phyloP scores from a whole-genome alignment of 2,113 vertebrate species.

The Ahaetulla prasina region DNA sequence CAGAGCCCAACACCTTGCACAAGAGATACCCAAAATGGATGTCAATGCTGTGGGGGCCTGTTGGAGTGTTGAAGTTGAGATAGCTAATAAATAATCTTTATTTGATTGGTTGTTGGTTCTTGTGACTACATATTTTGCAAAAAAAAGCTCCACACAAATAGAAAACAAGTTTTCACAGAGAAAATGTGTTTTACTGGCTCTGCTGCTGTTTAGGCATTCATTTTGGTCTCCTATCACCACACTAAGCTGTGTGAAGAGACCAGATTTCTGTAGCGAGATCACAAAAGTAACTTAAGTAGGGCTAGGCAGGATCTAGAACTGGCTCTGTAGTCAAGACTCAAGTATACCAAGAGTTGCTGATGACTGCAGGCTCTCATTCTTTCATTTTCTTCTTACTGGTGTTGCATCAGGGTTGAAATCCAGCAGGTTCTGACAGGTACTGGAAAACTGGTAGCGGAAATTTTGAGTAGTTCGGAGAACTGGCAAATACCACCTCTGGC shows the following conservation, averaged over 20 bases:
- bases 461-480: no score
- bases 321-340: neutral
- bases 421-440: no score
- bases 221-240: neutral
- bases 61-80: neutral
- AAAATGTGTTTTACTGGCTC: neutral
- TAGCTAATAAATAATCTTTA: neutral
- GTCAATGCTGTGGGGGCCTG: neutral
- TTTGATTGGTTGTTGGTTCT: neutral
- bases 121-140: neutral
- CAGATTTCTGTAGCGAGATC: neutral
- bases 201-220: neutral
- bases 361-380: neutral
- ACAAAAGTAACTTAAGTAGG: neutral
- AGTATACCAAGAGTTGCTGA: neutral
- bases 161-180: neutral
- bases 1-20: neutral
- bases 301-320: neutral
- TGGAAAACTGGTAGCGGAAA: no score
- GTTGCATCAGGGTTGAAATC: no score
- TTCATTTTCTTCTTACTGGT: neutral
- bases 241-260: neutral
- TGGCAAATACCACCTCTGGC: no score
- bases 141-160: neutral
- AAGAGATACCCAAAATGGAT: neutral